A percentile compares a stretch with the other conserved stretches of the same genome.
phyloP scores from a whole-genome alignment of 1,140 invertebrate species.

The Eubasilissa regina region DNA sequence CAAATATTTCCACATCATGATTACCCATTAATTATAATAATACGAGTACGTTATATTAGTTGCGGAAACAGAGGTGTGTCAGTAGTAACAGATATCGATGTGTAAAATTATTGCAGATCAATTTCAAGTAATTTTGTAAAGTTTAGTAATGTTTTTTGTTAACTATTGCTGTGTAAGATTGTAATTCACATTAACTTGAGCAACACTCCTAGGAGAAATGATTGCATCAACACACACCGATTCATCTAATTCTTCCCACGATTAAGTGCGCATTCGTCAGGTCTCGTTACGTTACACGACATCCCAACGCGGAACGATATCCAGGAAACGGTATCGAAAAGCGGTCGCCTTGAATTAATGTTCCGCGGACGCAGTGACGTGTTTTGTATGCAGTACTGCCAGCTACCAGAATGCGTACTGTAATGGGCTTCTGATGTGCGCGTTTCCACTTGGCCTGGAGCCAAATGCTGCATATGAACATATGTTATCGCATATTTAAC shows the following conservation, averaged over 20 bases:
- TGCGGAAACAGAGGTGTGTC: background rate
- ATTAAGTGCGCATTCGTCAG: no score
- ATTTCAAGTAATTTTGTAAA: no score
- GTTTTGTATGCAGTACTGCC: conserved; percentile 25
- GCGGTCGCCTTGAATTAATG: conserved; percentile 29
- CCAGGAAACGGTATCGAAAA: conserved; percentile 22
- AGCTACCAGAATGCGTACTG: background rate
- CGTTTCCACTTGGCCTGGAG: background rate
- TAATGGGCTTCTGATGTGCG: background rate
- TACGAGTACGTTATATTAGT: no score
- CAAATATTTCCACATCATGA: no score
- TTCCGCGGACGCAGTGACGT: conserved; percentile 25
- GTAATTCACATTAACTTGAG: background rate
- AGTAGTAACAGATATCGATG: background rate
- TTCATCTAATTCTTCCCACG: background rate
- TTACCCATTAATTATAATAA: no score
- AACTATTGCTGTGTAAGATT: no score
- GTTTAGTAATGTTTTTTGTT: background rate
- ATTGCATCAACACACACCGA: background rate
- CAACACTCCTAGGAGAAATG: background rate
- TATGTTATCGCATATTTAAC: no score
- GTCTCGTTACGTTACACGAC: background rate
- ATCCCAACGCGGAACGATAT: conserved; percentile 30
- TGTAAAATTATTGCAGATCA: background rate
- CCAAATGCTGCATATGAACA: background rate